Conservation (phyloP, 2,888 invertebrate genomes). For the Apotomis capreana region DNA sequence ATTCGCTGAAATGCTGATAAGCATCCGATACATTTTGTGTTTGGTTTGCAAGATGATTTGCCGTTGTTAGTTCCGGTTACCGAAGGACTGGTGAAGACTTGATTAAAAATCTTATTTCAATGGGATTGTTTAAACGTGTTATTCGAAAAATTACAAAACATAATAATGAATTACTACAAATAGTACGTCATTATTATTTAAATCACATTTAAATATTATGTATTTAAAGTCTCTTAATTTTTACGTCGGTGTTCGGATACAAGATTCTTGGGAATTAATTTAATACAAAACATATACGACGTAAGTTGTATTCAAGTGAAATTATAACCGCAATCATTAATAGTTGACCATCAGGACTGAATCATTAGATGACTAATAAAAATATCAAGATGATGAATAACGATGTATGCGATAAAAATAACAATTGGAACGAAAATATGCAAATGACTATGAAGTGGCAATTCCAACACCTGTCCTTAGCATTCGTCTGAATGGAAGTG, state of each 20-base stretch:
- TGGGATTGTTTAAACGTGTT: neutral
- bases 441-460: slow-evolving; percentile 11
- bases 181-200: neutral
- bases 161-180: no score
- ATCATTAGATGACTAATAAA: slow-evolving; percentile 25
- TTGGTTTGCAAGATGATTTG: no score
- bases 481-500: slow-evolving; percentile 30
- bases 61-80: no score
- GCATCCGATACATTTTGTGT: no score
- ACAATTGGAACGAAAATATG: neutral
- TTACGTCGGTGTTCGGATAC: neutral
- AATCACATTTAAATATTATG: neutral
- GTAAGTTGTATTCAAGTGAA: neutral
- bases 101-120: neutral
- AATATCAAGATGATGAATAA: slow-evolving; percentile 12
- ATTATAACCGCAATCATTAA: slow-evolving; percentile 9
- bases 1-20: no score
- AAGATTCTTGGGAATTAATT: neutral
- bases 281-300: slow-evolving; percentile 4
- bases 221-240: neutral
- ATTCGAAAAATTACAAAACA: neutral
- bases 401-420: neutral
- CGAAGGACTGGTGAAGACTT: no score
- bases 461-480: slow-evolving; percentile 27
- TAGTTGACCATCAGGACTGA: neutral